A percentile compares a stretch with the other conserved stretches of the same genome.
These are phyloP conservation scores for Marasmarcha lunaedactyla DNA, from an alignment of 2,888 invertebrate genomes.

Conservation along the genomic window DNA sequence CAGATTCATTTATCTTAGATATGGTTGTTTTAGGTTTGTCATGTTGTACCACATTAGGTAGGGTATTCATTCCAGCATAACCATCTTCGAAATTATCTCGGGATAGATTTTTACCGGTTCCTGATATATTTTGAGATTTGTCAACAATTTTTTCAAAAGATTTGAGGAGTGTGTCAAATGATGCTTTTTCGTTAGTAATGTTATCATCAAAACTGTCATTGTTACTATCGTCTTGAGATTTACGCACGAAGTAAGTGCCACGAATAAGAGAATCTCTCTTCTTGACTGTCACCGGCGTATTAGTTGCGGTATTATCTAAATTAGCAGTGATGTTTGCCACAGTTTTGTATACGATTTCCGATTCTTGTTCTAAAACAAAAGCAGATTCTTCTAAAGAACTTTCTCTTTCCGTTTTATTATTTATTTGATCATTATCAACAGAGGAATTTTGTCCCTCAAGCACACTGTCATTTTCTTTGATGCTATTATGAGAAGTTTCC, in stretches of 20 bases:
- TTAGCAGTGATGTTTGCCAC: neutral
- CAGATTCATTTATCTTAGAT: neutral
- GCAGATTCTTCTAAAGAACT: neutral
- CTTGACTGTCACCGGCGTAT: neutral
- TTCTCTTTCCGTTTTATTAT: neutral
- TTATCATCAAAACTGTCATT: neutral
- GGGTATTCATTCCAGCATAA: neutral
- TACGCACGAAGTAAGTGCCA: slow-evolving; percentile 1
- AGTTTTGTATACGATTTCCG: neutral
- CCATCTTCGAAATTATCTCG: neutral
- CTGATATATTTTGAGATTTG: neutral
- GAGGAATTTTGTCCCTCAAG: neutral
- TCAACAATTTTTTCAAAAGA: neutral
- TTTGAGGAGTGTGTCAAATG: neutral
- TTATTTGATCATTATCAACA: neutral
- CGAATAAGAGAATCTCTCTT: neutral
- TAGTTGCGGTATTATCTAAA: too few species aligned
- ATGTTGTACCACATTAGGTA: neutral
- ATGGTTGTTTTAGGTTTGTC: neutral
- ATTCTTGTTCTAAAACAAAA: neutral
- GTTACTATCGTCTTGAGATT: neutral
- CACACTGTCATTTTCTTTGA: neutral
- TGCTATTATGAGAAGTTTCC: neutral
- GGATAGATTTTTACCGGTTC: neutral
- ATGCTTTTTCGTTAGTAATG: neutral